Evolutionary conservation across 2,888 invertebrate genomes (phyloP), one percentile per base, ranked within the genome.

Genomic region (Ormia ochracea): DNA sequence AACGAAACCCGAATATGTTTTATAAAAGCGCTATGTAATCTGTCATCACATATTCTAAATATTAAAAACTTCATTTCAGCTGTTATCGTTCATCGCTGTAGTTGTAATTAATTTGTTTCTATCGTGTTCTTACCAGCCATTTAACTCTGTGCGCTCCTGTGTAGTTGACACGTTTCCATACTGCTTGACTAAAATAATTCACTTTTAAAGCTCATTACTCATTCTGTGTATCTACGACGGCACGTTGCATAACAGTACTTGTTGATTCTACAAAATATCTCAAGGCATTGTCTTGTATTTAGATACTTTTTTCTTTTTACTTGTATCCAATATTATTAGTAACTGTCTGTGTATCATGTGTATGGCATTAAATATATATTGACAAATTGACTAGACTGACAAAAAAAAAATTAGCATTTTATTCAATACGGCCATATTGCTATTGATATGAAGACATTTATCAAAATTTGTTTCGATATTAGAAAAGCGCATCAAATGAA

Each of bases 131-230:
- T n/a, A n/a, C 43, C 17, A 50, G 41, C 23, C 9, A 17, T 54
- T 10, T 10, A 17, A 36, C 10, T 21, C 2, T 33, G 28, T 23
- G 33, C 61, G 63, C 7, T 63, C 43, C 61, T 43, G 41, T 66
- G 4, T 28, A 48, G 65, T 66, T 66, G 74, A 74, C 66, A 74
- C 17, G 58, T 74, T 59, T 74, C 50, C 9, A 41, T 6, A 12
- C 31, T 26, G 17, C 33, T 14, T 45, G 33, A 14, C 23, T 26
- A 17, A 75, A 66, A 66, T 75, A 59, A 79, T 75, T 75, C 56
- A 38, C 61, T 61, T 75, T 72, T 59, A 66, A 66, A 45, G 58
- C 52, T 61, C 75, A 80, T 80, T 65, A 52, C 45, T 75, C 75
- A 75, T 74, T 17, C 59, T 48, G 56, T 50, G 5, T 33, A n/a